Conservation (phyloP, 2,113 vertebrate genomes). For the Tachysurus fulvidraco region DNA sequence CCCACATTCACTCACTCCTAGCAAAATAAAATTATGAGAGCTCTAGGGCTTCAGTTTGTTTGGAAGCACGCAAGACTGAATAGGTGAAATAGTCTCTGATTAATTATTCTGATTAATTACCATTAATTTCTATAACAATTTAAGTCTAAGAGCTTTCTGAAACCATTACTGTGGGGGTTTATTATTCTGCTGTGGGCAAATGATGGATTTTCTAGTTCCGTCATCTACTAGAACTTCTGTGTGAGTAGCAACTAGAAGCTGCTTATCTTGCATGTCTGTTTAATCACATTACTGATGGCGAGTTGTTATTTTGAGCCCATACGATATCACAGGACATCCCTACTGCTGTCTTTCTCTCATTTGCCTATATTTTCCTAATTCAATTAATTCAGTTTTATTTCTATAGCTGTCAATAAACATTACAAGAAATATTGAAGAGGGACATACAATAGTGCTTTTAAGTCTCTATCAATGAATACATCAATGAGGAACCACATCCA, state of each 20-base stretch:
- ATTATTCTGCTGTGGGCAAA: background rate
- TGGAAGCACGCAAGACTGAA: background rate
- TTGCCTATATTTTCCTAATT: background rate
- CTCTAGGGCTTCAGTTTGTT: background rate
- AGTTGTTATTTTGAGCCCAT: background rate
- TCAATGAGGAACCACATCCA: too few species aligned
- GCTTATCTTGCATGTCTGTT: background rate
- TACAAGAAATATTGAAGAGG: background rate
- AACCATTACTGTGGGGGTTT: background rate
- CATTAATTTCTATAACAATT: background rate
- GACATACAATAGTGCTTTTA: too few species aligned
- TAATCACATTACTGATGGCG: background rate
- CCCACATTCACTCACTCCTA: background rate
- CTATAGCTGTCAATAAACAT: background rate
- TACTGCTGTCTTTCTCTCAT: background rate
- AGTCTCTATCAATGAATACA: too few species aligned
- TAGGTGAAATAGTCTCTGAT: background rate
- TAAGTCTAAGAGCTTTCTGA: background rate
- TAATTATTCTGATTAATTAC: background rate
- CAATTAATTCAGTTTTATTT: background rate
- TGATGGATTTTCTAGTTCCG: background rate
- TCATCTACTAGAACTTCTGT: too few species aligned
- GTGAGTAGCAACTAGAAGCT: background rate
- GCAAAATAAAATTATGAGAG: background rate
- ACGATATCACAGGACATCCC: background rate